Conservation (phyloP, 1,140 invertebrate species). For the Procambarus virginalis region DNA sequence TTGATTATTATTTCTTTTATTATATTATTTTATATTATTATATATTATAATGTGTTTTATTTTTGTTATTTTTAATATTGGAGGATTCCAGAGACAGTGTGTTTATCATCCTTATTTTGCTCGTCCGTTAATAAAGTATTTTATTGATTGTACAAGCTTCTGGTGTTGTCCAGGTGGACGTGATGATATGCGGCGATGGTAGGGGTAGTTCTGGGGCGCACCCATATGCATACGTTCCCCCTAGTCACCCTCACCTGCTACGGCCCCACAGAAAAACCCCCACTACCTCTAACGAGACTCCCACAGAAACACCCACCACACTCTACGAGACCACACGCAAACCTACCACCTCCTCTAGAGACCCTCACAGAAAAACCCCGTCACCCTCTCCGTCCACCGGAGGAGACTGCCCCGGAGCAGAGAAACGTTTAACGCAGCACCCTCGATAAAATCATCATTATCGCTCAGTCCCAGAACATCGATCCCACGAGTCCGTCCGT, state of each 20-base stretch:
- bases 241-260: not conserved
- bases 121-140: not conserved
- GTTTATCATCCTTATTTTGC: not conserved
- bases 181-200: not conserved
- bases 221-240: conserved; percentile 25
- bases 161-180: not conserved
- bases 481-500: not conserved
- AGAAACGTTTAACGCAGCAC: too few species aligned
- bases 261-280: too few species aligned
- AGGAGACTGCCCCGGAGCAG: conserved; percentile 13
- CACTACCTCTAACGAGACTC: too few species aligned
- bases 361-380: too few species aligned
- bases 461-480: conserved; percentile 39
- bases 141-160: not conserved
- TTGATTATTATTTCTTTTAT: too few species aligned
- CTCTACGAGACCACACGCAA: conserved; percentile 12
- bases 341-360: too few species aligned
- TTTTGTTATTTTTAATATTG: not conserved
- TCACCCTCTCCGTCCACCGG: not conserved
- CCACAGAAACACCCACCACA: too few species aligned
- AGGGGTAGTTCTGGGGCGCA: conserved; percentile 12
- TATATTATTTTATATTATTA: too few species aligned
- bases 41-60: not conserved
- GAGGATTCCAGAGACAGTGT: not conserved
- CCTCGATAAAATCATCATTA: conserved; percentile 18